Evolutionary conservation across 2,113 vertebrate species (phyloP), one percentile per base, ranked within the genome.

Genomic region (Formicarius rufipectus): DNA sequence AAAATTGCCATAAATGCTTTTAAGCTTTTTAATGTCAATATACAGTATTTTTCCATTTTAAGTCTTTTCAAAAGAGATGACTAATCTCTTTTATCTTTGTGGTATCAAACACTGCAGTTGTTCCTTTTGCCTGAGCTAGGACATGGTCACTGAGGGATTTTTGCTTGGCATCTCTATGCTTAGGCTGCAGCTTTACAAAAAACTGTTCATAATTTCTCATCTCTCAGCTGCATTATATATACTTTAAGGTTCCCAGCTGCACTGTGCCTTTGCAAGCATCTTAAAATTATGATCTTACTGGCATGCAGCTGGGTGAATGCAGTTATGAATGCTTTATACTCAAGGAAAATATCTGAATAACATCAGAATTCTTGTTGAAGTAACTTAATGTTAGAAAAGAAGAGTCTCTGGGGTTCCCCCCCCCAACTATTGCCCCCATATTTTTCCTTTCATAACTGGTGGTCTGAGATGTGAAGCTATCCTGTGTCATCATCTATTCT

Each of bases 201-300:
- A 87, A n/a, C 73, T 60, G 24, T 22, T 93, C 87, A 74, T 81
- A 94, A 71, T 66, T 87, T 44, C 40, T 81, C 7, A 0, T 44
- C 47, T 78, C 60, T 83, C 50, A 42, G 67, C 79, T 95, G 79
- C 55, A 7, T 93, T 92, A 72, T 78, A 88, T 94, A 86, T 88
- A 75, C 16, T 86, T 95, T 71, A 72, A 81, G 47, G 72, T 93
- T 87, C 80, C 90, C 96, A 96, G 83, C 79, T 93, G 92, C 55
- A 49, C 37, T 58, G 31, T 49, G 83, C 83, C 88, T 96, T 64
- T 60, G 47, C 76, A 95, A 95, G 93, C 76, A 94, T 90, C 72
- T 88, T 74, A 84, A 94, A 93, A 88, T 83, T 55, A 69, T 71
- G 73, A 90, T 56, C 64, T 90, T 76, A 30, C 52, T 96, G 92